Evolutionary conservation across 1,140 invertebrate species (phyloP), one percentile per base, ranked within the genome.

Genomic region (Lucilia sericata): DNA sequence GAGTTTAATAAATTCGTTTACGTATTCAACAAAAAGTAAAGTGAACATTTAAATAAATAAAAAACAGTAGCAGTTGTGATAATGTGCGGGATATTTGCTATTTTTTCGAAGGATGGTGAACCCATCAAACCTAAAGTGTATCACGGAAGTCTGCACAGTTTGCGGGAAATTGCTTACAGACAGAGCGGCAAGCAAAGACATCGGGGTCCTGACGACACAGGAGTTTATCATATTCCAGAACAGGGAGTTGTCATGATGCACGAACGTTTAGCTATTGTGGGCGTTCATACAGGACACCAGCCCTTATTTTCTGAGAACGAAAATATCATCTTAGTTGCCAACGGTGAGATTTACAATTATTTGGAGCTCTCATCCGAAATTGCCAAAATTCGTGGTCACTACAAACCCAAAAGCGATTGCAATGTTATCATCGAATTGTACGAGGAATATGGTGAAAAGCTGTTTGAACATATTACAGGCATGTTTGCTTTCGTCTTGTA

Each of bases 401-500:
- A 95, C 86, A 93, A 94, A 85, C 96, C 96, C 0, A 93, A 94
- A 86, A 96, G 95, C 87, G 96, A 97, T 86, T 94, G 96, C 5
- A 95, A 96, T 91, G 93, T 94, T 12, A 94, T 97, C 65, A 92
- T 95, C 42, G 95, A 96, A 86, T 88, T 95, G 42, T 96, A 96
- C 86, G 91, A 93, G 76, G 93, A 93, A 70, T 93, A 93, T 82
- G 95, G 94, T 0, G 92, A 93, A 17, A 92, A 94, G 14, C 91
- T 94, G 74, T 91, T 95, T 0, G 92, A 92, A 84, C 92, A 93
- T 55, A 91, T 96, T 0, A 96, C 96, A 87, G 97, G 97, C 8
- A 97, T 97, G 25, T 98, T 97, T 92, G 94, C 95, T 17, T 97
- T 98, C 91, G 95, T 95, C 87, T 90, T 98, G 25, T 91, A 97